Base-by-base conservation (phyloP, 2,888 invertebrate genomes). In the Nomada flava region DNA sequence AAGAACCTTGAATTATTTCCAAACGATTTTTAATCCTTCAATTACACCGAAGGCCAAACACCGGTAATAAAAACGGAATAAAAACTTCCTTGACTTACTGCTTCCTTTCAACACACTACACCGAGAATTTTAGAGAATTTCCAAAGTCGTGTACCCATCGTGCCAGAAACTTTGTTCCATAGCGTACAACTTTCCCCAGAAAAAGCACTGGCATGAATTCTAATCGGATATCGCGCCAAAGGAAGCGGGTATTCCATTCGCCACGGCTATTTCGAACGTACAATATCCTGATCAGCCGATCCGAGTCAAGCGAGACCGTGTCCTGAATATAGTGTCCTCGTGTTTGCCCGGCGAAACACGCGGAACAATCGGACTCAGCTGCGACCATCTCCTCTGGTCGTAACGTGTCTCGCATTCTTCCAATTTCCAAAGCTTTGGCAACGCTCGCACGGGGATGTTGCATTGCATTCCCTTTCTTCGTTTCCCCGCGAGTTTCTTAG, bases 361-460 rank as follows among this genome's bases (percentile, higher is more conserved):
- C 11, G 62, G n/a, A 20, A 13, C 62, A 42, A 42, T 62, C 62
- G 11, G 11, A 11, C 42, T 11, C 20, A 42, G 62, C 42, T 44
- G 5, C 62, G 62, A 62, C 62, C 10, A 42, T 20, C n/a, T 1
- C 42, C 11, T 36, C 15, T 13, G 5, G 42, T 44, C 42, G 62
- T 62, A 20, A 42, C 62, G n/a, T 42, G 36, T 20, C 20, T 20
- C 42, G 10, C 62, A 42, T 62, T 62, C 42, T 44, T 62, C n/a
- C 62, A 20, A 62, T 62, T 62, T n/a, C 20, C 42, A 13, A 42
- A 42, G n/a, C 62, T 42, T 42, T 42, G 62, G 62, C n/a, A 42
- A 62, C 62, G 42, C 18, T 36, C 23, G 42, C 2, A 2, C 42
- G 11, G 42, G n/a, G 7, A 11, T n/a, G 60, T 2, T 15, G 9